A percentile compares a stretch with the other conserved stretches of the same genome.
phyloP scores from a whole-genome alignment of 92 coral and sea anemone species.

The Zoanthus sociatus region DNA sequence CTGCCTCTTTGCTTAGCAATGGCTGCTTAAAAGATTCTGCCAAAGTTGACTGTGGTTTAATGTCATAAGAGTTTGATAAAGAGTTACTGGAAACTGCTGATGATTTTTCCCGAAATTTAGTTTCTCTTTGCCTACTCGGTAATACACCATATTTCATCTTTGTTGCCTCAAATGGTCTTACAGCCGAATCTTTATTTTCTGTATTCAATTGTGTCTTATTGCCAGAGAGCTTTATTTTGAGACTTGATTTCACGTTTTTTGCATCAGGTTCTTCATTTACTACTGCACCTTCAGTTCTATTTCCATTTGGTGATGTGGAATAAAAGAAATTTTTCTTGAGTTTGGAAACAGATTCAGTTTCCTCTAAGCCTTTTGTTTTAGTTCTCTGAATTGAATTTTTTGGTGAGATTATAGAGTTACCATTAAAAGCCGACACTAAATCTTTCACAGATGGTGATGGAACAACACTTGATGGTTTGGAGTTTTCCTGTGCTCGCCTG shows the following conservation, averaged over 20 bases:
- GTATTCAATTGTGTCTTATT: background rate
- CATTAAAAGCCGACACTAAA: constrained; percentile 14
- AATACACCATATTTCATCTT: constrained; percentile 10
- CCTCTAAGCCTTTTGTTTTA: background rate
- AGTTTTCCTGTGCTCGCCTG: constrained; percentile 1
- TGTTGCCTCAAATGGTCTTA: background rate
- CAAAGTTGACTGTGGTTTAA: background rate
- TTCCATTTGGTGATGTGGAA: background rate
- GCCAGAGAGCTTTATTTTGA: constrained; percentile 25
- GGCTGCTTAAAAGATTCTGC: background rate
- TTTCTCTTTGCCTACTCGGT: background rate
- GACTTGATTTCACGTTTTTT: constrained; percentile 26
- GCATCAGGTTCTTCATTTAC: constrained; percentile 9
- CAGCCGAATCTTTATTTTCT: background rate
- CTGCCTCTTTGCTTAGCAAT: background rate
- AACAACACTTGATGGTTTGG: constrained; percentile 30
- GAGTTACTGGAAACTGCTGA: background rate
- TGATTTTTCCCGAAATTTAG: background rate
- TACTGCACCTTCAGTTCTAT: background rate
- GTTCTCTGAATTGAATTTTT: background rate
- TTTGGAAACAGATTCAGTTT: constrained; percentile 6
- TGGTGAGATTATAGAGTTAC: background rate
- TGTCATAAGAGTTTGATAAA: background rate
- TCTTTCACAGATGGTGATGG: constrained; percentile 38
- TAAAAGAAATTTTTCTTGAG: constrained; percentile 4